These are phyloP conservation scores for Neoitamus cyanurus DNA, from an alignment of 2,888 invertebrate genomes.

Conservation along the genomic window DNA sequence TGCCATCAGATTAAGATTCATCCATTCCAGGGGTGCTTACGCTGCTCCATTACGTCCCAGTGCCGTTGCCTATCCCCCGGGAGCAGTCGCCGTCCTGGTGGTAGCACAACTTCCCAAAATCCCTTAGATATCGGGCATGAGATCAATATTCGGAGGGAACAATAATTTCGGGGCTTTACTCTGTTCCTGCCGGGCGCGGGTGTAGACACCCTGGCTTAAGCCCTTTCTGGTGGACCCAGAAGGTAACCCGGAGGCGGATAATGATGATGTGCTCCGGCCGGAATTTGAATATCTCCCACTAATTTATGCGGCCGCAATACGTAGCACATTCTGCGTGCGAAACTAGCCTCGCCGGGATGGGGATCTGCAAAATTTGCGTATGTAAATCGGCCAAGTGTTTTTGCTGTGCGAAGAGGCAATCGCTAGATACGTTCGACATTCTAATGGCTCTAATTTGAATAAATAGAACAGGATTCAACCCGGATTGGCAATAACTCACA, in stretches of 20 bases:
- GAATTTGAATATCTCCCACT: conserved; percentile 1
- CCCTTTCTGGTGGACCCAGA: neutral
- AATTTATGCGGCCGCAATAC: neutral
- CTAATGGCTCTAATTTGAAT: neutral
- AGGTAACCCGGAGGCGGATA: neutral
- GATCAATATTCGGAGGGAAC: neutral
- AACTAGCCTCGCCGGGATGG: neutral
- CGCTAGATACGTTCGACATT: neutral
- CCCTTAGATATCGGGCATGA: neutral
- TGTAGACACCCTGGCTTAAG: neutral
- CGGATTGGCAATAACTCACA: neutral
- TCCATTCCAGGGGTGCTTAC: neutral
- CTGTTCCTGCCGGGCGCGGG: neutral
- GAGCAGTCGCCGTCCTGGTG: neutral
- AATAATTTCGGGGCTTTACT: neutral
- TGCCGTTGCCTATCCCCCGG: neutral
- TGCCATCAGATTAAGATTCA: conserved; percentile 5
- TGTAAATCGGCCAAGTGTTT: neutral
- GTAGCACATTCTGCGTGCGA: neutral
- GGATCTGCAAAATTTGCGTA: neutral
- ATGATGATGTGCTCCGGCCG: neutral
- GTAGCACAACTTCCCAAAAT: neutral
- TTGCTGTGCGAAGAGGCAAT: neutral
- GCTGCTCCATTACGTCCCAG: neutral
- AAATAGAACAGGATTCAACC: neutral